These are phyloP conservation scores for Xestia xanthographa DNA, from an alignment of 2,888 invertebrate genomes.

Conservation along the genomic window DNA sequence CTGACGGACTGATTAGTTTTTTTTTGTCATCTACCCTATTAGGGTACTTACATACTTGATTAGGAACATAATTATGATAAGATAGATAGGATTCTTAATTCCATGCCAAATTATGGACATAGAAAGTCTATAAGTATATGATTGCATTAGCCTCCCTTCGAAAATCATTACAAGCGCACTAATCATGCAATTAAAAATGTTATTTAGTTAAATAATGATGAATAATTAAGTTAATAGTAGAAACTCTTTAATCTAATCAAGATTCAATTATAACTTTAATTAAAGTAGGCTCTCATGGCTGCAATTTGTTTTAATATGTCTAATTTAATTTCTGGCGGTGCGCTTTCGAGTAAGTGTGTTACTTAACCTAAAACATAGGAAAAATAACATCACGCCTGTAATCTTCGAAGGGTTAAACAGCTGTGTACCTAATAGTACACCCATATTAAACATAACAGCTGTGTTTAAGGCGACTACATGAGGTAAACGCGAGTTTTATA, in stretches of 20 bases:
- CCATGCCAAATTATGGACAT: not conserved
- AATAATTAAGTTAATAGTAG: slow-evolving; percentile 29
- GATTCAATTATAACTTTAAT: slow-evolving; percentile 37
- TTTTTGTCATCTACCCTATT: no score
- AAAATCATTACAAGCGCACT: slow-evolving; percentile 28
- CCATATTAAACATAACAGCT: no score
- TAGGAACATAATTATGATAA: no score
- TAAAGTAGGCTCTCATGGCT: slow-evolving; percentile 19
- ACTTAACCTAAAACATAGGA: not conserved
- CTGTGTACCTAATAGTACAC: no score
- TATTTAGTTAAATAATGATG: slow-evolving; percentile 36
- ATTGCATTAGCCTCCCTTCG: slow-evolving; percentile 13
- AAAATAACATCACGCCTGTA: no score
- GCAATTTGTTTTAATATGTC: slow-evolving; percentile 27
- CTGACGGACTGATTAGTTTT: no score
- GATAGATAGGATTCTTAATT: not conserved
- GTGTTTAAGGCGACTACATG: no score
- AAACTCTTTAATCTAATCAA: slow-evolving; percentile 35
- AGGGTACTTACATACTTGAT: no score
- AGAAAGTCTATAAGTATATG: not conserved
- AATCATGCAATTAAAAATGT: slow-evolving; percentile 34
- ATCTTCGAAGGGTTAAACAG: no score
- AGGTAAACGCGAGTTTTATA: no score
- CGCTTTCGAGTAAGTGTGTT: not conserved
- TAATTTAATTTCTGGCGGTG: slow-evolving; percentile 3